Percentiles rank a stretch among this genome's conserved stretches.
phyloP scores from a whole-genome alignment of 2,113 vertebrate species.

The Pantherophis guttatus region DNA sequence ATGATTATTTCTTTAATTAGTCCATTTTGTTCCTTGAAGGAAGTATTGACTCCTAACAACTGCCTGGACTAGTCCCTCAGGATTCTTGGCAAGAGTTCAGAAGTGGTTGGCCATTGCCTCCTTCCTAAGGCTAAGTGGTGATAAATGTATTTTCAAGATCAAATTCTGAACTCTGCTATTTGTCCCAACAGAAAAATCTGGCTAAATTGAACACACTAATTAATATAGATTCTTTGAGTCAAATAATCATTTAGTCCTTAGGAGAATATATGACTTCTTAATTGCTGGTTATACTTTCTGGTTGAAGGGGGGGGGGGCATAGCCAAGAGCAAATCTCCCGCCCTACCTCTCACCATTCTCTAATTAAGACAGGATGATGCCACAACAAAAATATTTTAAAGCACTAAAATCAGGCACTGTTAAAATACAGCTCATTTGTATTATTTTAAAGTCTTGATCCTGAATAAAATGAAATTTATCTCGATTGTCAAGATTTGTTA shows the following conservation, averaged over 20 bases:
- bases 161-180: not conserved
- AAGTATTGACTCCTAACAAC: not conserved
- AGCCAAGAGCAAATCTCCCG: not conserved
- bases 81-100: not conserved
- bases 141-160: not conserved
- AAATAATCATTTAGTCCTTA: not conserved
- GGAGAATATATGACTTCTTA: not conserved
- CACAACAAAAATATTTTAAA: not conserved
- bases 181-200: not conserved
- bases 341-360: not conserved
- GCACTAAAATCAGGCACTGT: not conserved
- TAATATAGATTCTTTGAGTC: not conserved
- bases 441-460: not conserved
- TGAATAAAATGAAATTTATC: not conserved
- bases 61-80: not conserved
- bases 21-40: not conserved
- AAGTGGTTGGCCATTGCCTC: not conserved
- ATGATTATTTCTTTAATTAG: not conserved
- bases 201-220: not conserved
- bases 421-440: not conserved
- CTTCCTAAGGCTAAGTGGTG: not conserved
- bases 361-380: not conserved
- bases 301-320: not conserved
- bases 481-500: not conserved
- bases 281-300: not conserved